Conservation (phyloP, 2,888 invertebrate genomes). For the Noctua comes region DNA sequence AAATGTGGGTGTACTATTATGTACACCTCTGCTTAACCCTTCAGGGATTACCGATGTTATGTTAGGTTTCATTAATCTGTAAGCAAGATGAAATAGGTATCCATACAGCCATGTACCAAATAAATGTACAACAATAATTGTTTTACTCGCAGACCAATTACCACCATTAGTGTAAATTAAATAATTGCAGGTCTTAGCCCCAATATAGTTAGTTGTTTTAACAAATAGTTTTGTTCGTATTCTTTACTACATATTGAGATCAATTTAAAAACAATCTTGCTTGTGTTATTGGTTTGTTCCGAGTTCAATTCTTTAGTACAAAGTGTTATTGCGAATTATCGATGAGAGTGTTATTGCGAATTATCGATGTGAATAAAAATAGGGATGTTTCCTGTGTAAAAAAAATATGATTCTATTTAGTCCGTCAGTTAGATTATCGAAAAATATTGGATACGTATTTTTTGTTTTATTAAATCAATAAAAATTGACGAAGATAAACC, state of each 20-base stretch:
- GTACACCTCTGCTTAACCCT: no score
- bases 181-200: conserved; percentile 42
- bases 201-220: conserved; percentile 32
- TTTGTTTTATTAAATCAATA: no score
- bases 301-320: background rate
- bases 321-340: background rate
- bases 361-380: no score
- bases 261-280: background rate
- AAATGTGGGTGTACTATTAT: no score
- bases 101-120: background rate
- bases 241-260: conserved; percentile 11
- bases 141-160: conserved; percentile 38
- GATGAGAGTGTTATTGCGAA: no score
- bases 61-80: background rate
- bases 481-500: no score
- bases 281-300: background rate
- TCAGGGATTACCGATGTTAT: no score
- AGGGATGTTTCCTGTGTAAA: no score
- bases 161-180: conserved; percentile 33
- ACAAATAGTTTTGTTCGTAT: conserved; percentile 19
- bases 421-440: no score
- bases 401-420: no score
- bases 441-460: no score
- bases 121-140: conserved; percentile 20
- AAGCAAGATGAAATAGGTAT: background rate